Evolutionary conservation across 2,797 vertebrate species (phyloP).

Genomic region (Squalus acanthias): DNA sequence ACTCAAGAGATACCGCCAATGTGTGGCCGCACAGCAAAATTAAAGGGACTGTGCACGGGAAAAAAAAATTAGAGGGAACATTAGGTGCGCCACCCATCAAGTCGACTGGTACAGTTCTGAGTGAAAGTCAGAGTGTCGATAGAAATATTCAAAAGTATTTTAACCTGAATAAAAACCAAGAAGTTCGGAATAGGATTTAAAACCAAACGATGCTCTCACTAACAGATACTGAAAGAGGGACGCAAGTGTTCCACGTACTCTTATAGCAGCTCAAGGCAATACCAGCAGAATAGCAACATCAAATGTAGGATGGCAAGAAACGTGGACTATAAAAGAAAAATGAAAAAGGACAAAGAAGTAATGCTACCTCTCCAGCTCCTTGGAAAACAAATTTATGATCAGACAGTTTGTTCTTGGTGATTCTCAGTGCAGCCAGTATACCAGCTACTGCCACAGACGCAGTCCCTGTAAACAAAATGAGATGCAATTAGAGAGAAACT

Average conservation of each 20-base stretch:
- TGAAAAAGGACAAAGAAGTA: background rate
- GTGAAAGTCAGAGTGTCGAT: background rate
- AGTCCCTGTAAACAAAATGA: constrained; percentile 65
- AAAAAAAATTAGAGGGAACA: too few species aligned
- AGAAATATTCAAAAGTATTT: background rate
- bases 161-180: background rate
- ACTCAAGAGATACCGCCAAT: too few species aligned
- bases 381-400: constrained; percentile 94
- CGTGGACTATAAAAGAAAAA: background rate
- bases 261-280: background rate
- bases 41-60: too few species aligned
- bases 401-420: constrained; percentile 83
- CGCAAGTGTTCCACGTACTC: background rate
- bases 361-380: constrained; percentile 86
- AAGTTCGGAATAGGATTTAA: background rate
- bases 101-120: background rate
- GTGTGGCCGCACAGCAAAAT: too few species aligned
- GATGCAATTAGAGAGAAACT: background rate
- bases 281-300: background rate
- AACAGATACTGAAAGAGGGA: background rate
- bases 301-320: background rate
- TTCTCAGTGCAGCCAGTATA: constrained; percentile 78
- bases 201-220: background rate
- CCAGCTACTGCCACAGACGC: constrained; percentile 91
- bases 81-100: background rate